A percentile compares a stretch with the other conserved stretches of the same genome.
Conservation (phyloP, 2,888 invertebrate genomes). For the Xylota segnis region DNA sequence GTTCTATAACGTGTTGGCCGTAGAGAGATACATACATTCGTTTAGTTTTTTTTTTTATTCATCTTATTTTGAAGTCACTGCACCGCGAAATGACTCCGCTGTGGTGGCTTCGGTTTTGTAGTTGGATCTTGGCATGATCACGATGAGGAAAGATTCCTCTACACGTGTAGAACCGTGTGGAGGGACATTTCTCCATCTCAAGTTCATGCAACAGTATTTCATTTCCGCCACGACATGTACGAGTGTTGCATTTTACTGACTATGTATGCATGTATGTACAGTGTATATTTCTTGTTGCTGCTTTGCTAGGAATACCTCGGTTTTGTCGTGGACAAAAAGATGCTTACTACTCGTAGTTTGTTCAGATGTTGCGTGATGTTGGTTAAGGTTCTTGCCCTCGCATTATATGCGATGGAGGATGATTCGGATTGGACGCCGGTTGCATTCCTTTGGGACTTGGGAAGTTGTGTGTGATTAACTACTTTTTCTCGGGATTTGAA, state of each 20-base stretch:
- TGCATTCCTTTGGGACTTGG: constrained; percentile 42
- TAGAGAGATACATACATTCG: constrained; percentile 11
- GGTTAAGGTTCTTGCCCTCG: constrained; percentile 71
- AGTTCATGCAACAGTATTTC: constrained; percentile 65
- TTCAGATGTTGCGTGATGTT: constrained; percentile 71
- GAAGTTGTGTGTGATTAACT: constrained; percentile 60
- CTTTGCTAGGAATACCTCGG: constrained; percentile 34
- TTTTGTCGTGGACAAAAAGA: constrained; percentile 54
- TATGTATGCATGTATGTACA: background rate
- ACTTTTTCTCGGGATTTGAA: constrained; percentile 50
- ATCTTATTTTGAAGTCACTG: constrained; percentile 40
- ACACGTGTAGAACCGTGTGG: constrained; percentile 62
- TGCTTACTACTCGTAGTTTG: constrained; percentile 23
- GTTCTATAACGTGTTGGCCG: constrained; percentile 51
- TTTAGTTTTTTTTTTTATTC: too few relatives aligned
- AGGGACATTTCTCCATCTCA: constrained; percentile 61
- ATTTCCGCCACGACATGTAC: constrained; percentile 65
- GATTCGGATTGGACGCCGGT: constrained; percentile 3
- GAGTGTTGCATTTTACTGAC: constrained; percentile 18
- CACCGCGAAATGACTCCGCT: constrained; percentile 49
- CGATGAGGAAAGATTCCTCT: constrained; percentile 34
- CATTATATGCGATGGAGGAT: background rate
- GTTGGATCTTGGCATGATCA: constrained; percentile 49
- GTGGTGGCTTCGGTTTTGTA: constrained; percentile 24
- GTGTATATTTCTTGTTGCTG: constrained; percentile 28